Conservation (phyloP, 2,113 vertebrate species). For the Otolemur garnettii region DNA sequence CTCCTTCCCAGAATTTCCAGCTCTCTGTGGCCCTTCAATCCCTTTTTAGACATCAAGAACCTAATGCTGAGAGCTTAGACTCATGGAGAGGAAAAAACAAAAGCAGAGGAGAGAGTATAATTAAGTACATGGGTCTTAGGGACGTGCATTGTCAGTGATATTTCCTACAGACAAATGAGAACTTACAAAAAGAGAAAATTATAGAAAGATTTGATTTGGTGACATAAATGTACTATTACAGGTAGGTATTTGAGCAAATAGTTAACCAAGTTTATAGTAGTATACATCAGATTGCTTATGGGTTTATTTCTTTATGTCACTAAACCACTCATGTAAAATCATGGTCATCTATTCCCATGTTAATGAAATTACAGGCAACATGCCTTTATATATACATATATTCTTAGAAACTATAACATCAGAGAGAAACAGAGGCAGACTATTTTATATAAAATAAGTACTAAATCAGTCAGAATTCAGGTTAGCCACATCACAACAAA, state of each 20-base stretch:
- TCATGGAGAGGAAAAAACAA: neutral
- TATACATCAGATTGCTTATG: neutral
- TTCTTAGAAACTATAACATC: constrained; percentile 4
- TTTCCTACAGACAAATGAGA: neutral
- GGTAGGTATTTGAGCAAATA: neutral
- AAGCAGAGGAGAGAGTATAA: neutral
- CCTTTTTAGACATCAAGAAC: neutral
- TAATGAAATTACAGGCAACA: neutral
- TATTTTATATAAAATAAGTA: neutral
- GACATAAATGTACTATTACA: neutral
- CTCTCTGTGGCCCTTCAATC: neutral
- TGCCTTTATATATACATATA: neutral
- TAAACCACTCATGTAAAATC: neutral
- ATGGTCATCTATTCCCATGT: neutral
- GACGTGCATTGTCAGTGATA: neutral
- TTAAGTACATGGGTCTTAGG: neutral
- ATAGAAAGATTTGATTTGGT: neutral
- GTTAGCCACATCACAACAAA: neutral
- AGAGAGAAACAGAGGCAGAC: neutral
- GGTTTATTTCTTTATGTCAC: neutral
- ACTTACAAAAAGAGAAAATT: neutral
- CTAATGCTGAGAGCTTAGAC: constrained; percentile 1
- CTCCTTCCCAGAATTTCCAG: neutral
- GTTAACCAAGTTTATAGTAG: neutral
- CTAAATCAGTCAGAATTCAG: neutral